phyloP scores from a whole-genome alignment of 2,797 vertebrate genomes.

The Prionace glauca region DNA sequence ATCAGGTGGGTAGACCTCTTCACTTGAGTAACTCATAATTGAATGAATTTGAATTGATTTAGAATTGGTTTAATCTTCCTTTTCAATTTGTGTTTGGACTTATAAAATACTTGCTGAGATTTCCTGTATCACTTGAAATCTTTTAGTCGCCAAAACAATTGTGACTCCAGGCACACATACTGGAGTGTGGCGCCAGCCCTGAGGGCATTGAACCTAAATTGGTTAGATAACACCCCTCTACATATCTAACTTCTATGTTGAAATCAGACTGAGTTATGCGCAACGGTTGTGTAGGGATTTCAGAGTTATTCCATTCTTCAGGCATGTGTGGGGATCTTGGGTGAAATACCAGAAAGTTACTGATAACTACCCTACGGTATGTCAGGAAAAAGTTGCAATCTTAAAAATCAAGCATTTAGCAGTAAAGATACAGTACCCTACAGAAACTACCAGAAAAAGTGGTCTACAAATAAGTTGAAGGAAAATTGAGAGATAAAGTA shows the following conservation, averaged over 20 bases:
- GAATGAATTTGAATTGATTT: neutral
- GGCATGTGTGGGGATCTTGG: neutral
- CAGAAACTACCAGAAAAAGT: too few relatives aligned
- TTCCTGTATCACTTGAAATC: neutral
- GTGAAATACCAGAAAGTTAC: neutral
- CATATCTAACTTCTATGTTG: neutral
- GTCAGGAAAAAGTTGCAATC: neutral
- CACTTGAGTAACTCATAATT: neutral
- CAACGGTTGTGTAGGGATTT: neutral
- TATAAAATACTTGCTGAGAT: neutral
- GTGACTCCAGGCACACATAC: neutral
- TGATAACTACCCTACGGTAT: too few relatives aligned
- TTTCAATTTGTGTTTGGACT: neutral
- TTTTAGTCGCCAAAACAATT: slow-evolving; percentile 40
- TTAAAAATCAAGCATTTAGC: neutral
- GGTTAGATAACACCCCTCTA: neutral
- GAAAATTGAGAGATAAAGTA: too few relatives aligned
- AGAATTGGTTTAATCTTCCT: neutral
- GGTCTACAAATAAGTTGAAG: too few relatives aligned
- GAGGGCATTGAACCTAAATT: neutral
- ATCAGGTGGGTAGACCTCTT: slow-evolving; percentile 62
- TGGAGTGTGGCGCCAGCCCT: neutral
- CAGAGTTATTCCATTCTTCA: neutral
- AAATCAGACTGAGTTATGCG: neutral
- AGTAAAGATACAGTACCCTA: neutral